Evolutionary conservation across 2,888 invertebrate genomes (phyloP), one percentile per base, ranked within the genome.

Genomic region (Thymelicus lineola): DNA sequence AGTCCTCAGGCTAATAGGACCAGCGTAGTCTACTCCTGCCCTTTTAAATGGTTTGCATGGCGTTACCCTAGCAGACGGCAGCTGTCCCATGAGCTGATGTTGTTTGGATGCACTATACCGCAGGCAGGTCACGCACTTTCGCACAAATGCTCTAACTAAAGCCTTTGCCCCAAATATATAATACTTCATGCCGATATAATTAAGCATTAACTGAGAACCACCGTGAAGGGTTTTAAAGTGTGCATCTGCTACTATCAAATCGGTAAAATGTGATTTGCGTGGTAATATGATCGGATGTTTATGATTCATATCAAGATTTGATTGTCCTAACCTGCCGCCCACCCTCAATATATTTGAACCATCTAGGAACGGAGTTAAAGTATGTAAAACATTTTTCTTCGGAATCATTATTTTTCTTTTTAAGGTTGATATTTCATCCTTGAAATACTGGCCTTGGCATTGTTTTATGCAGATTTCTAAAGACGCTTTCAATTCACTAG

Each of bases 271-370:
- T 7, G 57, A 36, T 9, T 61, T 68, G 1, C 50, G 4, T 6
- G 71, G 74, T 38, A 75, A 66, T 7, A 75, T 59, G 17, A 72
- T 68, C 9, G 75, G 73, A 36, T 73, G 73, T 61, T 72, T 75
- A 5, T 14, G 36, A 9, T 57, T 17, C 35, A 28, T 14, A 55
- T 7, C 7, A 9, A 55, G 9, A 9, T 9, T 14, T n/a, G 71
- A 35, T 12, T 70, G 61, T 50, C 62, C 55, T n/a, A 74, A 45
- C 12, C 73, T 57, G 6, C 74, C 73, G 50, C 73, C 72, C 12
- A 72, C 70, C 55, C 71, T 63, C 17, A 74, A 42, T 10, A 70
- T 45, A 9, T 66, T 70, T 6, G 66, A 14, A 2, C 53, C 36
- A 45, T 75, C 71, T 38, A 73, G n/a, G 48, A 64, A 70, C 14